Evolutionary conservation across 2,888 invertebrate species (phyloP).

Genomic region (Boloria euphrosyne): DNA sequence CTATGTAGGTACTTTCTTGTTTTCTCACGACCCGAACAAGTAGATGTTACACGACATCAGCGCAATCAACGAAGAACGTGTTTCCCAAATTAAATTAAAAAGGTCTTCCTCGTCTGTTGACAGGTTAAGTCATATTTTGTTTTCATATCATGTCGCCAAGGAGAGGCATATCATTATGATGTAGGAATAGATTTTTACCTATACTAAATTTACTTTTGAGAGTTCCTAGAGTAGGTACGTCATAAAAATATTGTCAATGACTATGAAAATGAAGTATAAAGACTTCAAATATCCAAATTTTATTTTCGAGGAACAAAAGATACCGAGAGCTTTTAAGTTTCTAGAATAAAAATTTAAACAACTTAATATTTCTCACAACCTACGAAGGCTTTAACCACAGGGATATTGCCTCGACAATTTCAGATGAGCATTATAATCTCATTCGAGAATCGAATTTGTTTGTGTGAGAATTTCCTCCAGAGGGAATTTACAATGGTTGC

Average conservation of each 20-base stretch:
- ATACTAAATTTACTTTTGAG: no score
- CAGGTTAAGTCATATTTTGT: neutral
- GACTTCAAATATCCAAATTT: neutral
- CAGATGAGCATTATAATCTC: slow-evolving; percentile 64
- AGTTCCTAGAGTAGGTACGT: no score
- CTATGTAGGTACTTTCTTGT: slow-evolving; percentile 33
- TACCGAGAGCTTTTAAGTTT: neutral
- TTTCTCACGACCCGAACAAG: slow-evolving; percentile 34
- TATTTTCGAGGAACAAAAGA: no score
- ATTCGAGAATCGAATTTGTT: slow-evolving; percentile 72
- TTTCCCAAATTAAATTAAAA: slow-evolving; percentile 4
- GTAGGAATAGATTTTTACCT: no score
- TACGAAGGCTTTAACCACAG: slow-evolving; percentile 37
- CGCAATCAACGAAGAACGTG: slow-evolving; percentile 2
- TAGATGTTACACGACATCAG: slow-evolving; percentile 5
- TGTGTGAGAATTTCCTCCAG: slow-evolving; percentile 68
- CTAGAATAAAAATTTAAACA: slow-evolving; percentile 30
- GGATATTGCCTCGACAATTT: slow-evolving; percentile 53
- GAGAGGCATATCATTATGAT: no score
- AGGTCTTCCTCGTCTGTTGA: neutral
- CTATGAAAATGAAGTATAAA: no score
- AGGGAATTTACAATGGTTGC: slow-evolving; percentile 46
- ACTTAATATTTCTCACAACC: slow-evolving; percentile 40
- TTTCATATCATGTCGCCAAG: no score
- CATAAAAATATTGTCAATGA: no score